These are phyloP conservation scores for Pangasius krempfi DNA, from an alignment of 2,797 vertebrate genomes.

Conservation along the genomic window DNA sequence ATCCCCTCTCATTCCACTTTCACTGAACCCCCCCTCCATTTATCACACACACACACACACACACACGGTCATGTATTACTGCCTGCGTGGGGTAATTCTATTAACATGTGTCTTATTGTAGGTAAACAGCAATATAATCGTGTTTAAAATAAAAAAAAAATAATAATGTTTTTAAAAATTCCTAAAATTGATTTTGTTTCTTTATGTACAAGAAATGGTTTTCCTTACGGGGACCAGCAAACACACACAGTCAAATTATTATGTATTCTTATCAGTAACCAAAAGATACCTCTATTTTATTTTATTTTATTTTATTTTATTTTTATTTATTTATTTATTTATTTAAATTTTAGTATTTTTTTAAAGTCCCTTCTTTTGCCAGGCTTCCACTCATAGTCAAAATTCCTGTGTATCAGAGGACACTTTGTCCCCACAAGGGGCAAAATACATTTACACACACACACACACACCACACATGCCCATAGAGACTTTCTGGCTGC, in stretches of 20 bases:
- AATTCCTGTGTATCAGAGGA: not conserved
- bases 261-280: not conserved
- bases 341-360: not conserved
- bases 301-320: not conserved
- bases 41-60: slow-evolving; percentile 30
- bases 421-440: not conserved
- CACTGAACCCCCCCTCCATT: slow-evolving; percentile 29
- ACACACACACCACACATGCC: not conserved
- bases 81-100: not conserved
- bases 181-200: not conserved
- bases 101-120: not conserved
- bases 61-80: slow-evolving; percentile 9
- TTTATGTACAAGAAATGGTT: not conserved
- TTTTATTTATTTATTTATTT: not conserved
- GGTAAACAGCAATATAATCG: not conserved
- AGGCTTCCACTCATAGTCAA: not conserved
- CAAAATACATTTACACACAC: not conserved
- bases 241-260: not conserved
- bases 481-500: not conserved
- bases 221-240: not conserved
- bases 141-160: not conserved
- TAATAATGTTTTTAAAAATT: not conserved
- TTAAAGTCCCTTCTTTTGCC: not conserved
- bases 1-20: slow-evolving; percentile 39
- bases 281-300: not conserved